Evolutionary conservation across 1,140 invertebrate species (phyloP).

Genomic region (Atta colombica): DNA sequence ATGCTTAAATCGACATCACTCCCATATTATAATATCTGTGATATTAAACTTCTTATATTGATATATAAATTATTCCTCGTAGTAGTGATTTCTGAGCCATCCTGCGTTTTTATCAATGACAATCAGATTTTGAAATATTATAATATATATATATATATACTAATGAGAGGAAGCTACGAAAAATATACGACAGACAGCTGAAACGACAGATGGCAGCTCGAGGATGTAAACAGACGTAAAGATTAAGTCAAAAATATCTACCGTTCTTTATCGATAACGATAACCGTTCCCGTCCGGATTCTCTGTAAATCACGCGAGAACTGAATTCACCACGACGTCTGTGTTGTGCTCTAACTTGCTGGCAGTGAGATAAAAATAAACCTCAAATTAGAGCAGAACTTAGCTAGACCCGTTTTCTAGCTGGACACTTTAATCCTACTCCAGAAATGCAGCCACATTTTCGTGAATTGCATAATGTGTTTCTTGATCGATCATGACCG

Average conservation of each 20-base stretch:
- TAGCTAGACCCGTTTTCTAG: conserved; percentile 21
- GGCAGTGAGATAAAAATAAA: conserved; percentile 63
- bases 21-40: not conserved
- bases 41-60: not conserved
- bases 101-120: not conserved
- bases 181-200: not conserved
- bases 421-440: conserved; percentile 26
- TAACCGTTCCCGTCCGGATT: conserved; percentile 29
- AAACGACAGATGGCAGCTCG: not conserved
- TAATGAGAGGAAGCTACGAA: not conserved
- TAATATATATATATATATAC: not conserved
- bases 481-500: conserved; percentile 15
- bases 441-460: not conserved
- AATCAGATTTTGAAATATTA: not conserved
- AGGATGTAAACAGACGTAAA: not conserved
- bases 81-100: conserved; percentile 9
- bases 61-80: not conserved
- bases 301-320: conserved; percentile 43
- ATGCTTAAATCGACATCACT: not conserved
- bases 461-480: not conserved
- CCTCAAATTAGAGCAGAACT: conserved; percentile 63
- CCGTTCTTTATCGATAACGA: conserved; percentile 38
- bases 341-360: conserved; percentile 40
- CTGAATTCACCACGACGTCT: conserved; percentile 28
- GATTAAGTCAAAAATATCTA: conserved; percentile 9